Evolutionary conservation across 2,797 vertebrate species (phyloP).

Genomic region (Rhyacichthys aspro): DNA sequence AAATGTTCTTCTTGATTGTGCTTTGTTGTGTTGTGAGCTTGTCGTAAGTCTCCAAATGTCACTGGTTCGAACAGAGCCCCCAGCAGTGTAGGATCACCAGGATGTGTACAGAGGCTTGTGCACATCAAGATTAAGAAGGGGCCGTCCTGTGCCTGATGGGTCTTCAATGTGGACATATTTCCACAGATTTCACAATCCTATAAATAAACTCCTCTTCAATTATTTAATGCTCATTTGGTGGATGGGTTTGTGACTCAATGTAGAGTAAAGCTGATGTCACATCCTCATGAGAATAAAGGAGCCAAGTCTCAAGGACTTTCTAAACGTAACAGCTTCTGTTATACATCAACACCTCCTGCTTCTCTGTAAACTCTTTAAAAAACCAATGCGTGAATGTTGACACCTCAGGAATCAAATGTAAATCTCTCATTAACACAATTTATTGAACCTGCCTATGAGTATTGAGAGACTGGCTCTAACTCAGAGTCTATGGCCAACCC

Average conservation of each 20-base stretch:
- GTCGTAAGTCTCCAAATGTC: slow-evolving; percentile 79
- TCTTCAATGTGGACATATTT: slow-evolving; percentile 3
- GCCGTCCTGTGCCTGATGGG: slow-evolving; percentile 29
- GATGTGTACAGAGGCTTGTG: slow-evolving; percentile 59
- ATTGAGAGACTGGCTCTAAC: too few species aligned
- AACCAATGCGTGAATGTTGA: too few species aligned
- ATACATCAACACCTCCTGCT: too few species aligned
- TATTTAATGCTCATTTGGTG: slow-evolving; percentile 20
- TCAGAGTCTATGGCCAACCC: too few species aligned
- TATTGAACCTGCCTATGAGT: too few species aligned
- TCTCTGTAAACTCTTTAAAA: too few species aligned
- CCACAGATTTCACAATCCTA: slow-evolving; percentile 20
- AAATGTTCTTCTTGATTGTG: slow-evolving; percentile 72
- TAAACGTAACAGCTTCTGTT: not conserved
- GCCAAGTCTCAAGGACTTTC: slow-evolving; percentile 1
- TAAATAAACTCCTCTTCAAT: slow-evolving; percentile 40
- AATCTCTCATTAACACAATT: too few species aligned
- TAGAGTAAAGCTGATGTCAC: slow-evolving; percentile 14
- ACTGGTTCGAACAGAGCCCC: slow-evolving; percentile 74
- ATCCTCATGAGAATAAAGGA: too few species aligned
- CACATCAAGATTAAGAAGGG: slow-evolving; percentile 56
- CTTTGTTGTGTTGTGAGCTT: slow-evolving; percentile 70
- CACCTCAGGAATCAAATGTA: too few species aligned
- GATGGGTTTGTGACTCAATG: slow-evolving; percentile 15
- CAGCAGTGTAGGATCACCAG: slow-evolving; percentile 64